Base-by-base conservation (phyloP, 1,140 invertebrate species). In the Drosophila nebulosa region DNA sequence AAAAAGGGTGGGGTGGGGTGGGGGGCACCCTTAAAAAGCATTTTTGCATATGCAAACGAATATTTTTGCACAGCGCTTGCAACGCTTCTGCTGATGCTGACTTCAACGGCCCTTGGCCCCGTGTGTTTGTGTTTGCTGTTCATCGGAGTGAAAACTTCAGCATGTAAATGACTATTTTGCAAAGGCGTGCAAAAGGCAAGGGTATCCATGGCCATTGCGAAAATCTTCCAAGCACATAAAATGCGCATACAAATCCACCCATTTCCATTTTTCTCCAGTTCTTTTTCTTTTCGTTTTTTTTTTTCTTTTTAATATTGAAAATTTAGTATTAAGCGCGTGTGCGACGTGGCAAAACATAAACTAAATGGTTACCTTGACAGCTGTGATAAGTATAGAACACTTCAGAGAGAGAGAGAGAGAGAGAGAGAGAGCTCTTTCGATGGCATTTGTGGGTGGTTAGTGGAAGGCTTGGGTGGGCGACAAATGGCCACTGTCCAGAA, bases 141-240 rank as follows among this genome's bases (percentile, higher is more conserved):
- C 68, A 78, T 61, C 72, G 75, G 59, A 71, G 75, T 64, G 75
- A 71, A 78, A 78, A 75, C 68, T 71, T 67, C 64, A 75, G 75
- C 68, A 78, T 78, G 72, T 63, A 78, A 78, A 78, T 75, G 74
- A 78, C 75, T 78, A 71, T 67, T 78, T 78, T 67, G n/a, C n/a
- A n/a, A n/a, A n/a, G n/a, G n/a, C n/a, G n/a, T 21, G 55, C 50
- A 56, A 66, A 46, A 59, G 57, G 70, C 10, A 27, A 42, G 16
- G 39, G 16, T 46, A 18, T 46, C 18, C 39, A 46, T 46, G 39
- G 39, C 21, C 39, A 46, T 46, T 16, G 39, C 39, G 10, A 46
- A 46, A 36, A 36, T n/a, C 35, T n/a, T 36, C 12, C n/a, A n/a
- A 46, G 39, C 16, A 16, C 39, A 46, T 46, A 21, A 46, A 46